Evolutionary conservation across 2,888 invertebrate genomes (phyloP), one percentile per base, ranked within the genome.

Genomic region (Crossocerus cetratus): DNA sequence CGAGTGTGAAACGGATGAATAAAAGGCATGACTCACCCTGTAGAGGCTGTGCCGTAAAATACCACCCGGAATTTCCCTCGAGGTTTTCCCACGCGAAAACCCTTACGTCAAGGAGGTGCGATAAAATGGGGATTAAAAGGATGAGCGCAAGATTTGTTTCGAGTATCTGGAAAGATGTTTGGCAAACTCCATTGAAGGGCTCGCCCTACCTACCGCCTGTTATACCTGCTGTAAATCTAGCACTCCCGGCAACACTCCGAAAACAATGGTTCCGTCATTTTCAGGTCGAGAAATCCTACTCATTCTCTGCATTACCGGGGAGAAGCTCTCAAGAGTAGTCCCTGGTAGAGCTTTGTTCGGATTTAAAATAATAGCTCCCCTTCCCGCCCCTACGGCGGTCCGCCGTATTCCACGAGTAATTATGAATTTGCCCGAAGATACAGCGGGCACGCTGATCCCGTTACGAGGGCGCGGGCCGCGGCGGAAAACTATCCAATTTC

Each of bases 251-350:
- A 64, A 69, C 74, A 45, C 69, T 20, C 58, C 63, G 73, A 57
- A 65, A 83, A 85, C 83, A 83, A 85, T 83, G 78, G 74, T 67
- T 74, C 75, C 81, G 75, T 83, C 83, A 77, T 81, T 84, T 81
- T 57, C 83, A 82, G 77, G 66, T 74, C 68, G 74, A 67, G 57
- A 23, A 68, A 69, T 74, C 42, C 64, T 67, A 65, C 74, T 71
- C 69, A 16, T 66, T 65, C 66, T 66, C 56, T 77, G 82, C 72
- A 77, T 81, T 81, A 79, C 49, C 55, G 53, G 72, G 53, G 58
- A 63, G 60, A 63, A 74, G 67, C 32, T 8, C 61, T 42, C 60
- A 74, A 70, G 72, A n/a, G 49, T 16, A 64, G 53, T n/a, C 61
- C 66, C 44, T 21, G 62, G 44, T 49, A 42, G 18, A 61, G 66